These are phyloP conservation scores for Microvelia longipes DNA, from an alignment of 1,140 invertebrate genomes.

Conservation along the genomic window DNA sequence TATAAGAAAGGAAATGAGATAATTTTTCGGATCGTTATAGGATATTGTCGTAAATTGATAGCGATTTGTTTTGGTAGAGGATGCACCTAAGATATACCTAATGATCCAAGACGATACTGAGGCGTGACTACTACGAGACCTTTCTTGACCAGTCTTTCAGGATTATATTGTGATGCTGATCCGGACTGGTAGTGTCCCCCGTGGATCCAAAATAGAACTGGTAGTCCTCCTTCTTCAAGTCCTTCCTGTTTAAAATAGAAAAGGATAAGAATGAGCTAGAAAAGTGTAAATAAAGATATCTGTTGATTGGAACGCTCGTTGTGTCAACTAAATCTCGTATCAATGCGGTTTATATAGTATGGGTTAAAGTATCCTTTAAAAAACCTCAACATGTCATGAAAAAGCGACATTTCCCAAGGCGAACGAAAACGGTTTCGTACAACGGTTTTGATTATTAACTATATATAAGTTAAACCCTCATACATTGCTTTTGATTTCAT, in stretches of 20 bases:
- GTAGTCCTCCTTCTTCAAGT: constrained; percentile 9
- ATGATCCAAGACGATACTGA: constrained; percentile 56
- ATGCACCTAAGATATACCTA: constrained; percentile 30
- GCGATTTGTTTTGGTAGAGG: background rate
- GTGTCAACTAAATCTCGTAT: no score
- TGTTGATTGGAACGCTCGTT: no score
- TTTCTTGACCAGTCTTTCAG: constrained; percentile 39
- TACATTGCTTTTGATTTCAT: no score
- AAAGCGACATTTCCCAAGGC: no score
- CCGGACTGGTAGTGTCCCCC: constrained; percentile 31
- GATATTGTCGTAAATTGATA: background rate
- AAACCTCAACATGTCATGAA: no score
- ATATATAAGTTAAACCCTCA: no score
- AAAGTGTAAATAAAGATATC: no score
- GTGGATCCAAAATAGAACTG: constrained; percentile 28
- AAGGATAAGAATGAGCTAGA: no score
- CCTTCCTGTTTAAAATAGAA: background rate
- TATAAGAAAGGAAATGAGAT: background rate
- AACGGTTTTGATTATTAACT: no score
- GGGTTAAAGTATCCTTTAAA: no score
- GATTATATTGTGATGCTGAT: constrained; percentile 35
- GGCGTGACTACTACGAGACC: constrained; percentile 54
- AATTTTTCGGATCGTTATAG: background rate
- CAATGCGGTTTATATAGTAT: no score
- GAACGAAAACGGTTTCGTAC: no score